Base-by-base conservation (phyloP, 2,113 vertebrate species). In the Ophiodon elongatus region DNA sequence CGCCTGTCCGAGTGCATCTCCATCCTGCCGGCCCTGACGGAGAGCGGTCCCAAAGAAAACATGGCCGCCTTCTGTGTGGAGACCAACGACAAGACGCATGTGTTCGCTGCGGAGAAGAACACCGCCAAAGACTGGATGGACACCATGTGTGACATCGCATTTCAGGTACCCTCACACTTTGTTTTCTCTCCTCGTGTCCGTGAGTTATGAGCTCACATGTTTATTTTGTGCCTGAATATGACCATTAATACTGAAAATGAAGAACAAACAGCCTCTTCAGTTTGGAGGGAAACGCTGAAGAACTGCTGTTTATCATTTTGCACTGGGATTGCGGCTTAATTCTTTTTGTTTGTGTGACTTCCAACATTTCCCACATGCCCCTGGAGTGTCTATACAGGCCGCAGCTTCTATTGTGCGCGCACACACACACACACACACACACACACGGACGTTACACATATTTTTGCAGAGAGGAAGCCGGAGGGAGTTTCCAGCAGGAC, bases 1-100 rank as follows among this genome's bases (percentile, higher is more conserved):
- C 97, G 98, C 9, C 85, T 99, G 89, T 96, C 97, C 0, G 97
- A 99, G 88, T 99, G 98, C 81, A 96, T 98, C 84, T 97, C 97
- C 86, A 98, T 99, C 85, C 95, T 94, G 15, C 96, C 96, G 0
- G 90, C 96, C 11, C 57, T 96, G 19, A 90, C 95, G 0, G 97
- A 99, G 80, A 93, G 83, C 76, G 97, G 96, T 11, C 97, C 97
- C 17, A 97, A 98, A 81, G 95, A 97, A 0, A 97, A 96, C 92
- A 97, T 97, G 79, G 21, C 95, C 0, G 95, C 96, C 3, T 99
- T 99, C 93, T 97, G 96, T 64, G 95, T 99, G 93, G 98, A 99
- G 89, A 99, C 98, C 67, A 96, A 96, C n/a, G 97, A 96, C 87
- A 96, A 97, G 82, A 97, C 92, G 15, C 96, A 97, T 54, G 94